Evolutionary conservation across 2,888 invertebrate genomes (phyloP), one percentile per base, ranked within the genome.

Genomic region (Galerucella calmariensis): DNA sequence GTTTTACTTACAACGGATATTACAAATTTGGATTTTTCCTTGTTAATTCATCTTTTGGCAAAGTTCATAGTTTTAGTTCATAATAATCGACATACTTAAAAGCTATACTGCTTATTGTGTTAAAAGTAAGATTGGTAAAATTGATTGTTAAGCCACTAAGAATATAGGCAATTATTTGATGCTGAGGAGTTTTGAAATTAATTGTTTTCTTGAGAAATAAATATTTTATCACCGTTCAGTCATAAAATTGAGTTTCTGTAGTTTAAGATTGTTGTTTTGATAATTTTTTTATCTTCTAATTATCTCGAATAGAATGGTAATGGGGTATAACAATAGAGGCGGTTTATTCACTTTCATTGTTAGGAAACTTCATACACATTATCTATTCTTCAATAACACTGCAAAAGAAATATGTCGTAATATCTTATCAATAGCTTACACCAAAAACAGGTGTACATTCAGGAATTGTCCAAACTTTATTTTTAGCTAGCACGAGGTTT

Each of bases 311-410:
- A 12, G 48, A 48, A 14, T 48, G 14, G 48, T 48, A 48, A 48
- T 12, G 12, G 48, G 12, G 14, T 48, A 48, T 11, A 48, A 48
- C 58, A 58, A 58, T 58, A 58, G 16, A n/a, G 53, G n/a, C 53
- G 35, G 35, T 9, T 59, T 69, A 24, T 62, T 62, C 20, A 58
- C 16, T 59, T 69, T 69, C 59, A 41, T 41, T 41, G 35, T 41
- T 41, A 9, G 35, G 35, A 41, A 41, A 41, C 35, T 41, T 41
- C 27, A 27, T 27, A 35, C 1, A 35, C 35, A 8, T 41, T 5
- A 41, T 41, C 35, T 41, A 41, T 41, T 35, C 35, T 35, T 41
- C 35, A 41, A 41, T 41, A 9, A 41, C 35, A 5, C 8, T 41
- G 35, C 35, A 41, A 41, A 41, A 41, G 35, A 41, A 41, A 41